Evolutionary conservation across 2,113 vertebrate genomes (phyloP), one percentile per base, ranked within the genome.

Genomic region (Mustela nigripes): DNA sequence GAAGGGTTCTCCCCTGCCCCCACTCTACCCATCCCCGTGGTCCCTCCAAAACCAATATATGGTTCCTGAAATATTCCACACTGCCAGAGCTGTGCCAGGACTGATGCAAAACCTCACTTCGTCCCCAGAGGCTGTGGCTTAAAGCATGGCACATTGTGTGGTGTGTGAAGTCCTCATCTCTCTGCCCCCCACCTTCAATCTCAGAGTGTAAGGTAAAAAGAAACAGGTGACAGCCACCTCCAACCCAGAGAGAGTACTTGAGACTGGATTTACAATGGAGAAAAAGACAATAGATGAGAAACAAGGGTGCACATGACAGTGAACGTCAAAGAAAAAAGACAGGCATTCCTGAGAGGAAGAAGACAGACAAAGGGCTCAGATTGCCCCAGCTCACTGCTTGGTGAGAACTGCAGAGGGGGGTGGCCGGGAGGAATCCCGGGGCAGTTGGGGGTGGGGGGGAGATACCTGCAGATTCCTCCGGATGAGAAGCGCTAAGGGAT

Each of bases 81-180:
- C 22, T 39, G 28, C 53, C 45, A n/a, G 7, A 22, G 8, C n/a
- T 42, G 5, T 80, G 19, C 42, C 9, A 26, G 53, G 5, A 67
- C 16, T 88, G 36, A 91, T 4, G 0, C 1, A 91, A 93, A 95
- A 31, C 14, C 24, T 96, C n/a, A 73, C 11, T 33, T 67, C n/a
- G 50, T 22, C 33, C 63, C 81, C 58, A 79, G 28, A 78, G 11
- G 21, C 6, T 81, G 36, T 67, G 31, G 1, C 24, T 89, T 74
- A 50, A 82, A 82, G 22, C 22, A 45, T 1, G 79, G 33, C 8
- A 7, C 16, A 26, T 33, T 63, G 2, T 16, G 31, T 4, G 1
- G 3, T 16, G 26, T 6, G 1, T 78, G 67, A 63, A 5, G 5
- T 2, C 22, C 11, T 56, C n/a, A 26, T 26, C 1, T 7, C 7